Evolutionary conservation across 2,797 vertebrate genomes (phyloP).

Genomic region (Knipowitschia caucasica): DNA sequence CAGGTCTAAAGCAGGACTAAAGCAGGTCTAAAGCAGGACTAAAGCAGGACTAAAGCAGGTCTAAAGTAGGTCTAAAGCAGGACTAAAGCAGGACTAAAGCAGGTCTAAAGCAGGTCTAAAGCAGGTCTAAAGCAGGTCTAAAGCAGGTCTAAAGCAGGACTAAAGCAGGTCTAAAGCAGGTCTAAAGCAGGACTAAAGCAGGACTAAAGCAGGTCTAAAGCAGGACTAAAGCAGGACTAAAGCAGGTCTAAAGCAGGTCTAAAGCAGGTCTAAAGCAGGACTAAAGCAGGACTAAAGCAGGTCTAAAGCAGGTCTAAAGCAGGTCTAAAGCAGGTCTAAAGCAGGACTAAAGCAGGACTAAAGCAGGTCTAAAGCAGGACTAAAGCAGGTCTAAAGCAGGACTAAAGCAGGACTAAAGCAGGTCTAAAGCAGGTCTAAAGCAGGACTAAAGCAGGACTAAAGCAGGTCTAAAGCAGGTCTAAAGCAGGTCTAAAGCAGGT

Average conservation of each 20-base stretch:
- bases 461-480: not conserved
- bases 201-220: not conserved
- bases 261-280: not conserved
- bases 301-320: too few relatives aligned
- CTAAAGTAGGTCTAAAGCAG: too few relatives aligned
- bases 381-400: not conserved
- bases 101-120: too few relatives aligned
- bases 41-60: not conserved
- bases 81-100: too few relatives aligned
- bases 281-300: too few relatives aligned
- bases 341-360: too few relatives aligned
- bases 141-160: not conserved
- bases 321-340: too few relatives aligned
- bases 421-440: not conserved
- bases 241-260: not conserved
- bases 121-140: not conserved
- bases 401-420: not conserved
- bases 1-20: not conserved
- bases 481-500: not conserved
- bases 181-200: not conserved
- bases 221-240: not conserved
- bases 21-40: not conserved
- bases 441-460: not conserved
- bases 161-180: not conserved
- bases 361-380: not conserved